Percentiles rank a stretch among this genome's conserved stretches.
phyloP scores from a whole-genome alignment of 1,140 invertebrate species.

The Carcinoscorpius rotundicauda region DNA sequence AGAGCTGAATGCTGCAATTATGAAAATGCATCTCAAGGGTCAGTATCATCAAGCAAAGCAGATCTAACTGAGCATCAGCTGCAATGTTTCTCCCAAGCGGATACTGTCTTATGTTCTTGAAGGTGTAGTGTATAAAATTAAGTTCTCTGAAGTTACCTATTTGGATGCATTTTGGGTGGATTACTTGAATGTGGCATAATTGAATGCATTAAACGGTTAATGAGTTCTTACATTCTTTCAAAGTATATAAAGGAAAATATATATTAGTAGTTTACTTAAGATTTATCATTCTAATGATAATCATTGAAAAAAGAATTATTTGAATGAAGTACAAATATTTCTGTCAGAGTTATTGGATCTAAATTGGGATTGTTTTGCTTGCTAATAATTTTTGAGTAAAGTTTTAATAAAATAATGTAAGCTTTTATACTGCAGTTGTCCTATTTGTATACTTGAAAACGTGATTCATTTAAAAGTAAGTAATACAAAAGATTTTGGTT shows the following conservation, averaged over 20 bases:
- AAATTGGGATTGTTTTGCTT: too few relatives aligned
- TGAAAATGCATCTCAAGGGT: constrained; percentile 26
- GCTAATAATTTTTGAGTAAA: too few relatives aligned
- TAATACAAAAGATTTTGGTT: too few relatives aligned
- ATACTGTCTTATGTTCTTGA: constrained; percentile 30
- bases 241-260: neutral
- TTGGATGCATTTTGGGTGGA: constrained; percentile 34
- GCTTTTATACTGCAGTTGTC: too few relatives aligned
- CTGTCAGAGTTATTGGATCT: too few relatives aligned
- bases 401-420: too few relatives aligned
- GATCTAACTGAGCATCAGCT: constrained; percentile 29
- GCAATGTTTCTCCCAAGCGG: constrained; percentile 32
- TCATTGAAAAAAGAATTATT: too few relatives aligned
- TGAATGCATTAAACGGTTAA: constrained; percentile 32
- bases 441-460: too few relatives aligned
- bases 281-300: too few relatives aligned
- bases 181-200: constrained; percentile 34
- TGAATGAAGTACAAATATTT: too few relatives aligned
- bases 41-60: constrained; percentile 28
- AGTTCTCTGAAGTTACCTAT: constrained; percentile 34
- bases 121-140: constrained; percentile 34
- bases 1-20: constrained; percentile 25
- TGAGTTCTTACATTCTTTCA: neutral
- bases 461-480: too few relatives aligned
- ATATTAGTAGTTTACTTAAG: too few relatives aligned